These are phyloP conservation scores for Anarrhichthys ocellatus DNA, from an alignment of 2,113 vertebrate genomes.

Conservation along the genomic window DNA sequence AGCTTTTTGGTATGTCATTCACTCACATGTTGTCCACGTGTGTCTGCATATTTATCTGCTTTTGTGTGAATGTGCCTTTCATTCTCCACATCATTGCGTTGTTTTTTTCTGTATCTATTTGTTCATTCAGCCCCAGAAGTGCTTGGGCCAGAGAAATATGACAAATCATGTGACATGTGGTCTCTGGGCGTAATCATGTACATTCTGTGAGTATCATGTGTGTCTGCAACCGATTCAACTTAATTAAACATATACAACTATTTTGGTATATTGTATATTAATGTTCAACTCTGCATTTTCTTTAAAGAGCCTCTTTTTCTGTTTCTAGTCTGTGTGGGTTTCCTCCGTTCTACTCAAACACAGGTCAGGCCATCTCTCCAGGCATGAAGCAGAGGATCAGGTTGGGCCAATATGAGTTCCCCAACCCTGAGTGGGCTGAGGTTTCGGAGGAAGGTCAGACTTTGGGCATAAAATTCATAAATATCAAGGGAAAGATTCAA, in stretches of 20 bases:
- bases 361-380: constrained; percentile 96
- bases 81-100: constrained; percentile 7
- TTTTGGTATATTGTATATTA: not conserved
- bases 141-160: constrained; percentile 96
- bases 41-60: constrained; percentile 3
- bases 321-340: constrained; percentile 92
- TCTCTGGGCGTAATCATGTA: constrained; percentile 98
- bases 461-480: not conserved
- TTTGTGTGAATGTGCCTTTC: constrained; percentile 6
- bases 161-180: constrained; percentile 99
- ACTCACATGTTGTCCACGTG: constrained; percentile 7
- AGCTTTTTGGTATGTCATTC: not conserved
- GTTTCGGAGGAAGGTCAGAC: constrained; percentile 93
- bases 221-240: not conserved
- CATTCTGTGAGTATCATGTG: constrained; percentile 91
- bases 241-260: not conserved
- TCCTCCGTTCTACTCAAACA: constrained; percentile 98
- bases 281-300: not conserved
- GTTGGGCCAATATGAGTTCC: constrained; percentile 95
- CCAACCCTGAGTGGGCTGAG: constrained; percentile 94
- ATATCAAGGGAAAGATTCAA: not conserved
- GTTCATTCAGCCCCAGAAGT: constrained; percentile 91
- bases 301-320: constrained; percentile 2
- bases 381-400: constrained; percentile 98
- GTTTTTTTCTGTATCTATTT: constrained; percentile 38